A percentile compares a stretch with the other conserved stretches of the same genome.
Conservation (phyloP, 2,113 vertebrate genomes). For the Notechis scutatus region DNA sequence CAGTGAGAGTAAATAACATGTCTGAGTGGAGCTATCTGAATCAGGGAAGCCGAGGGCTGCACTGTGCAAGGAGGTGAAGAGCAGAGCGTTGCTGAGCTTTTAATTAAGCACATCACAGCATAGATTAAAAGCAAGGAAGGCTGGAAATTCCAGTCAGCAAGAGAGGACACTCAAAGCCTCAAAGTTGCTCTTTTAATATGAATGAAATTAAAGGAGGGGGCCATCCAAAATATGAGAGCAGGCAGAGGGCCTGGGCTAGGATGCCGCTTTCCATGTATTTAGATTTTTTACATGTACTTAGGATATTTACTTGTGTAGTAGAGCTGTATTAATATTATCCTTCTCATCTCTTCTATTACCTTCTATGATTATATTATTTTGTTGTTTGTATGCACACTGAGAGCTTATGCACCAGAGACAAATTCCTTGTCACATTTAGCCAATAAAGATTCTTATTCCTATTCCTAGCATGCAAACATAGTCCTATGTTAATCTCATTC, state of each 20-base stretch:
- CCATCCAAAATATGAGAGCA: not conserved
- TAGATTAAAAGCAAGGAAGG: not conserved
- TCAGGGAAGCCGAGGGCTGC: not conserved
- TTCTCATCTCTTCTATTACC: not conserved
- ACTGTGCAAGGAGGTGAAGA: not conserved
- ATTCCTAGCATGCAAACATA: not conserved
- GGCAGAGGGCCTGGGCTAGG: not conserved
- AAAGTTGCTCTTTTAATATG: not conserved
- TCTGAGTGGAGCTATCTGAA: not conserved
- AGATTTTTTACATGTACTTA: not conserved
- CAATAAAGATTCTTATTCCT: not conserved
- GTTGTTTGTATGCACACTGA: not conserved
- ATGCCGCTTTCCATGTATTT: not conserved
- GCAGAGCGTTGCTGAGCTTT: not conserved
- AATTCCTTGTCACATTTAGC: not conserved
- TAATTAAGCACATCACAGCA: not conserved
- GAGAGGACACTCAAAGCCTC: not conserved
- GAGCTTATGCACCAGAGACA: not conserved
- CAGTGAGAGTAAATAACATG: slow-evolving; percentile 29
- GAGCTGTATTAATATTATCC: not conserved
- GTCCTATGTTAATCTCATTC: not conserved
- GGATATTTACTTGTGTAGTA: not conserved
- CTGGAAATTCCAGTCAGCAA: not conserved
- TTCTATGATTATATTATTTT: not conserved
- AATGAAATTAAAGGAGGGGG: not conserved